Evolutionary conservation across 1,140 invertebrate species (phyloP), one percentile per base, ranked within the genome.

Genomic region (Mya arenaria): DNA sequence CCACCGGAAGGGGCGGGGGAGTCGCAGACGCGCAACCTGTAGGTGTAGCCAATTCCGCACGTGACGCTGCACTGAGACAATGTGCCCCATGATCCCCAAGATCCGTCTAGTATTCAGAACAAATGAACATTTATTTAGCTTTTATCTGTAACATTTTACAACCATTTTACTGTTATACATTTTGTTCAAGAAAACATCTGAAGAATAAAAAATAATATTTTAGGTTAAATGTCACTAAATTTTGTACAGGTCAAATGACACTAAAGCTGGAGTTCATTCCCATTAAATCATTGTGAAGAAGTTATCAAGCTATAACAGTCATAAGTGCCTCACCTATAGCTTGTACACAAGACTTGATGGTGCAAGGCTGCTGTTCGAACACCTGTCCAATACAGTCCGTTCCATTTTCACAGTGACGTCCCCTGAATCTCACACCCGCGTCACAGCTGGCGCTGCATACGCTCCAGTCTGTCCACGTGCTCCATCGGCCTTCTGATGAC

Each of bases 1-100:
- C 96, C 96, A 89, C 97, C 95, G 48, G 94, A 93, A 0, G 97
- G 96, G 15, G 93, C 92, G 25, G 88, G 88, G 52, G 44, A 85
- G 82, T 86, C 60, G 68, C 87, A 88, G 23, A 30, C n/a, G 23
- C 84, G 65, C 8, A 34, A 62, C 30, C 81, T 56, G 17, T 44
- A 36, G 13, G 74, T 69, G 19, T 56, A 55, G 1, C 83, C 85
- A 6, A 95, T 95, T 4, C 72, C 77, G 48, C 84, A 83, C 25
- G 80, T 68, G 8, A 62, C 62, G 25, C 44, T 58, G 34, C 84
- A 85, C n/a, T 52, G 5, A 17, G 73, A 25, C 80, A 72, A 85
- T 1, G 17, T 25, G 3, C 17, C 44, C 85, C 85, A 87, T 1
- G 41, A 39, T 25, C 75, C 62, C 87, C 87, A 89, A 15, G 39